Evolutionary conservation across 2,888 invertebrate species (phyloP), one percentile per base, ranked within the genome.

Genomic region (Cheilosia urbana): DNA sequence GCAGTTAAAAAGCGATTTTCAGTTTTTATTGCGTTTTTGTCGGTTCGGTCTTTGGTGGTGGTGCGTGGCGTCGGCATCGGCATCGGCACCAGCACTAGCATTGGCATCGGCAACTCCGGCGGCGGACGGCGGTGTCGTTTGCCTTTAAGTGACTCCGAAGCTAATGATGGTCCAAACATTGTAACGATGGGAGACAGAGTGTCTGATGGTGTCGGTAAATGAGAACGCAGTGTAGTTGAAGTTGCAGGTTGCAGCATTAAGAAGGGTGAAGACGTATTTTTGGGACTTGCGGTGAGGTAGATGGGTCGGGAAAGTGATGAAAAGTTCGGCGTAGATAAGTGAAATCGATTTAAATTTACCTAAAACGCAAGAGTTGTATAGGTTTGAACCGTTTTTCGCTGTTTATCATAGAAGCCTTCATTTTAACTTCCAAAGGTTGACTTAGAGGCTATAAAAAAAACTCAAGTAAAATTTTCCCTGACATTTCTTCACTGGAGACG

Each of bases 1-100:
- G 79, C 60, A 76, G 69, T 84, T 84, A 80, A 84, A 84, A 84
- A 84, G 37, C 80, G 62, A 84, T 84, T 84, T 84, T 40, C 19
- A 66, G 34, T 69, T 75, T 79, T 69, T 65, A 79, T 58, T 79
- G 15, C 63, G 51, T 72, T 66, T 49, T 72, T 37, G 73, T 47
- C 21, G 49, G 19, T 13, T 45, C n/a, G 30, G 49, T 34, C 21
- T n/a, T 49, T 15, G 37, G 34, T 58, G 17, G 17, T 6, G 9
- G 30, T 30, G 34, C n/a, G n/a, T 19, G 19, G 58, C 34, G 37
- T 58, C 58, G 37, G 57, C 34, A 17, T 13, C 24, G 19, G 17
- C 19, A 17, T 19, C 65, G 40, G 17, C 57, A 37, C n/a, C n/a
- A n/a, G n/a, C n/a, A n/a, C n/a, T n/a, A n/a, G n/a, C n/a, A n/a